A percentile compares a stretch with the other conserved stretches of the same genome.
These are phyloP conservation scores for Dryobotodes eremita DNA, from an alignment of 2,888 invertebrate genomes.

Conservation along the genomic window DNA sequence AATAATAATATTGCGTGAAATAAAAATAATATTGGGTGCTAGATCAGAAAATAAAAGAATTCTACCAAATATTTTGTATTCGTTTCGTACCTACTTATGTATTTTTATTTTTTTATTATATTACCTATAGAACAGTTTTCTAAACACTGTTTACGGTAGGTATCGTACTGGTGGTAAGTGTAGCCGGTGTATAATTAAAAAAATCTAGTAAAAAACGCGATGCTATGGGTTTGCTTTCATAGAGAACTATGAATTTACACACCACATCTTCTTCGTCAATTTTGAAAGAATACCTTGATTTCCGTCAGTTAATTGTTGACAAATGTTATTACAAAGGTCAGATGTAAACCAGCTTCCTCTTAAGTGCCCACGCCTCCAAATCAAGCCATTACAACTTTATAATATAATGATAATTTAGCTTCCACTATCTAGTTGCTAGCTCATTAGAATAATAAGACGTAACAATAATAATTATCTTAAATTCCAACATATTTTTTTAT, in stretches of 20 bases:
- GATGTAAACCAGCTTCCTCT: neutral
- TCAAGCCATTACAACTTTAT: neutral
- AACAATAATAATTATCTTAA: slow-evolving; percentile 10
- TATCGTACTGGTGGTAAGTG: neutral
- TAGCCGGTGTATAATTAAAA: neutral
- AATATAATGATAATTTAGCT: slow-evolving; percentile 21
- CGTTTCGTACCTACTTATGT: neutral
- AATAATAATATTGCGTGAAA: neutral
- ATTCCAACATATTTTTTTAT: neutral
- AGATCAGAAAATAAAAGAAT: neutral
- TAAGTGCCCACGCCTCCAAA: slow-evolving; percentile 29
- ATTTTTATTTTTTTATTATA: neutral
- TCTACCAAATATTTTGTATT: neutral
- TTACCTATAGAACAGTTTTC: neutral
- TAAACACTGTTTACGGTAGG: neutral
- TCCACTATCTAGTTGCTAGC: slow-evolving; percentile 25
- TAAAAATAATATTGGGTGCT: neutral
- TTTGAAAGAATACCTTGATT: neutral
- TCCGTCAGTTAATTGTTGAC: neutral
- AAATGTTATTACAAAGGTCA: neutral
- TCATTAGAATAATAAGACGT: slow-evolving; percentile 18
- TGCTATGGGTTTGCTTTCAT: neutral
- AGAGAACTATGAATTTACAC: neutral
- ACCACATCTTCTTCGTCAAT: neutral
- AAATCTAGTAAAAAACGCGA: neutral